Evolutionary conservation across 2,888 invertebrate genomes (phyloP).

Genomic region (Merodon equestris): DNA sequence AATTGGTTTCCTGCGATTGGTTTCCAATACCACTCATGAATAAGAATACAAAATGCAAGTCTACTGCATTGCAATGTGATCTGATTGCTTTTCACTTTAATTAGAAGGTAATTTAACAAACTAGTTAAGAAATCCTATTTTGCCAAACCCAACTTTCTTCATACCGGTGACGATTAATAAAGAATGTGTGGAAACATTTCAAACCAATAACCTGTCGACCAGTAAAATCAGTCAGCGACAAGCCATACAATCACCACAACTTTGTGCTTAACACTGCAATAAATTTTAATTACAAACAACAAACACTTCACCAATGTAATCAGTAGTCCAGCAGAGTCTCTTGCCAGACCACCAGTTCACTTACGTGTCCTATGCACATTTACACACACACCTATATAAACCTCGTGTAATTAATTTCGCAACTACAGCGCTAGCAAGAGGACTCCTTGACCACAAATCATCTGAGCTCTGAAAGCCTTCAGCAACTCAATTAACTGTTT

Average conservation of each 20-base stretch:
- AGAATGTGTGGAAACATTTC: too few species aligned
- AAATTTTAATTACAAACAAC: conserved; percentile 46
- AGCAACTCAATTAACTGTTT: conserved; percentile 66
- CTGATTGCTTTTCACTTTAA: too few species aligned
- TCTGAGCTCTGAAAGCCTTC: conserved; percentile 51
- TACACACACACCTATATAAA: conserved; percentile 2
- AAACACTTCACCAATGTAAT: background rate
- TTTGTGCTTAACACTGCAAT: conserved; percentile 26
- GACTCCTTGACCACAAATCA: conserved; percentile 61
- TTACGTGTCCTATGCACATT: background rate
- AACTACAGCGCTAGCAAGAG: conserved; percentile 2
- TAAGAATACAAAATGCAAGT: too few species aligned
- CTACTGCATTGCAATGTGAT: too few species aligned
- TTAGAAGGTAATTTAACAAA: too few species aligned
- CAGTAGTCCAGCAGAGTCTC: too few species aligned
- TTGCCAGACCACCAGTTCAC: too few species aligned
- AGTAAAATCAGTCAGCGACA: background rate
- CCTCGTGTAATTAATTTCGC: conserved; percentile 35
- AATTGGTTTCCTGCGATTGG: too few species aligned
- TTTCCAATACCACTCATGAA: too few species aligned
- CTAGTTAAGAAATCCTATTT: too few species aligned
- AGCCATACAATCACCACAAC: background rate
- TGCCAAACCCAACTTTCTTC: too few species aligned
- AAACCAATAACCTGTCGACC: background rate
- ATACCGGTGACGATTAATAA: too few species aligned